Evolutionary conservation across 2,888 invertebrate species (phyloP).

Genomic region (Phengaris alcon): DNA sequence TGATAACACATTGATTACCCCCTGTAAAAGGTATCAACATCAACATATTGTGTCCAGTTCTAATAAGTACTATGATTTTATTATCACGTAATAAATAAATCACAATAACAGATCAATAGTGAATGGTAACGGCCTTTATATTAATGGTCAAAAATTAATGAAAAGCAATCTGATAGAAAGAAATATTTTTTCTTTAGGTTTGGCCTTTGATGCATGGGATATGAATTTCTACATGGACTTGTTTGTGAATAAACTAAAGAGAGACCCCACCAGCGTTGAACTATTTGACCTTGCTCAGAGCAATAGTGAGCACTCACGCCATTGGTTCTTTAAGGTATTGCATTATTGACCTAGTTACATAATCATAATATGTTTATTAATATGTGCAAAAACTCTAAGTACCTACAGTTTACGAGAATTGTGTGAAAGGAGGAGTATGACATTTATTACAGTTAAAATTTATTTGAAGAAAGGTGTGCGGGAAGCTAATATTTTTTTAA

Average conservation of each 20-base stretch:
- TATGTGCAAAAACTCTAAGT: too few species aligned
- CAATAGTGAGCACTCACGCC: slow-evolving; percentile 98
- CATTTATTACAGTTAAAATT: too few species aligned
- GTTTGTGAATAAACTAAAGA: slow-evolving; percentile 88
- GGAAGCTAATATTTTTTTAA: too few species aligned
- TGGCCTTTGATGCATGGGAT: slow-evolving; percentile 96
- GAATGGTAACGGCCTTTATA: too few species aligned
- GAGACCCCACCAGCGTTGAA: slow-evolving; percentile 98
- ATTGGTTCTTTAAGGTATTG: slow-evolving; percentile 96
- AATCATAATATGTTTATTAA: too few species aligned
- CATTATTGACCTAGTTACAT: background rate
- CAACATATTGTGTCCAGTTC: background rate
- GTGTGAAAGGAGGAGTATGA: too few species aligned
- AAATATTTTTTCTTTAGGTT: slow-evolving; percentile 65
- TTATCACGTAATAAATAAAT: background rate
- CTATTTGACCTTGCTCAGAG: slow-evolving; percentile 98
- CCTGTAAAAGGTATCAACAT: slow-evolving; percentile 5
- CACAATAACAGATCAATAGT: background rate
- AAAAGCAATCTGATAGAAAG: background rate
- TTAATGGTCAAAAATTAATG: background rate
- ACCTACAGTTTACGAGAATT: too few species aligned
- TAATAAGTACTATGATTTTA: background rate
- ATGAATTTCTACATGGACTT: slow-evolving; percentile 93
- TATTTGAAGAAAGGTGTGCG: too few species aligned
- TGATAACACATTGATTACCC: slow-evolving; percentile 18